Conservation (phyloP, 2,113 vertebrate genomes). For the Semnornis frantzii region DNA sequence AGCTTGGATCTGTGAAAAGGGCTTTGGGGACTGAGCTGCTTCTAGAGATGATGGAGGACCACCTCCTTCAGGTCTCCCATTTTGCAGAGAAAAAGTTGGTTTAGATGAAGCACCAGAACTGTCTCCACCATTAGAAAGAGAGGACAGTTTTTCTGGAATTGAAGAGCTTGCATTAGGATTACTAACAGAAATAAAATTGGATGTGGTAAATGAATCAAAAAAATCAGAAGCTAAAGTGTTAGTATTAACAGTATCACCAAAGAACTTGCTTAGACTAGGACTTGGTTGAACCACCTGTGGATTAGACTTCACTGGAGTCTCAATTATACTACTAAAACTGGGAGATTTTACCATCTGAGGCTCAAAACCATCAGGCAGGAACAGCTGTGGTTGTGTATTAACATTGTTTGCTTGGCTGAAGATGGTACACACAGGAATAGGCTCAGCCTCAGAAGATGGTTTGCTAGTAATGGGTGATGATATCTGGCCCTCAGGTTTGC, state of each 20-base stretch:
- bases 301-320: constrained; percentile 78
- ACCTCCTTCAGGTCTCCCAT: constrained; percentile 38
- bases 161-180: constrained; percentile 87
- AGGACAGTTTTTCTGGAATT: constrained; percentile 74
- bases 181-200: constrained; percentile 92
- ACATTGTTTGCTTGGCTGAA: constrained; percentile 84
- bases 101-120: constrained; percentile 57
- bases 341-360: constrained; percentile 95
- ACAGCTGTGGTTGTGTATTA: constrained; percentile 71
- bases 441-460: constrained; percentile 60
- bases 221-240: constrained; percentile 91
- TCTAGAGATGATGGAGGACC: constrained; percentile 49
- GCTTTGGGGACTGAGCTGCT: constrained; percentile 64
- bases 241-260: constrained; percentile 80
- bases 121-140: constrained; percentile 62
- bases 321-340: constrained; percentile 85
- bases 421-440: constrained; percentile 93
- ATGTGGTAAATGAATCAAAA: constrained; percentile 95
- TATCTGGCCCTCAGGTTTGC: background rate
- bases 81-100: constrained; percentile 55
- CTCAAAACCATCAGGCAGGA: constrained; percentile 90
- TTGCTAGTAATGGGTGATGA: background rate
- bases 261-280: constrained; percentile 97
- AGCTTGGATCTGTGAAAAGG: constrained; percentile 89
- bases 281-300: constrained; percentile 92